These are phyloP conservation scores for Cheilosia pagana DNA, from an alignment of 2,888 invertebrate genomes.

Conservation along the genomic window DNA sequence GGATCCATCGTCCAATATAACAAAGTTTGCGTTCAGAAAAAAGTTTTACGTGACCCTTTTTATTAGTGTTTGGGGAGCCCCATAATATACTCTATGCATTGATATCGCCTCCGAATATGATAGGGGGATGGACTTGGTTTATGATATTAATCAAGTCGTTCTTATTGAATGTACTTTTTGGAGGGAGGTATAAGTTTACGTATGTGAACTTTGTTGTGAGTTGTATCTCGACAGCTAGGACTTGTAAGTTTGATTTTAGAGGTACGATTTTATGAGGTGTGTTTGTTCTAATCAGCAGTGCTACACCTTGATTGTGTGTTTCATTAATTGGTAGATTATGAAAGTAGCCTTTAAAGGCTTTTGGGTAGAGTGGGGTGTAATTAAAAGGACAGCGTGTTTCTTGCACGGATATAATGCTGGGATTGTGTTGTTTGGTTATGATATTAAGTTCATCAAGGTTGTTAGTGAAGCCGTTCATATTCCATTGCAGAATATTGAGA, in stretches of 20 bases:
- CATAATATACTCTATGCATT: conserved; percentile 16
- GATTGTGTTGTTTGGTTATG: conserved; percentile 1
- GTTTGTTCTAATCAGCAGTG: too few relatives aligned
- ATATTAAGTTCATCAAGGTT: background rate
- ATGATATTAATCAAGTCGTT: background rate
- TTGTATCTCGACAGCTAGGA: background rate
- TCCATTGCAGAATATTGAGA: background rate
- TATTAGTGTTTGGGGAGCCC: conserved; percentile 18
- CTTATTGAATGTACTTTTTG: background rate
- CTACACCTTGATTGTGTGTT: too few relatives aligned
- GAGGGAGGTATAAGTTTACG: background rate
- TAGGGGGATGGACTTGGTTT: background rate
- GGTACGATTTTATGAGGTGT: too few relatives aligned
- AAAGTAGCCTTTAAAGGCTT: too few relatives aligned
- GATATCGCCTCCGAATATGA: conserved; percentile 1
- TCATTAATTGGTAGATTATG: too few relatives aligned
- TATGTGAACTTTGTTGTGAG: background rate
- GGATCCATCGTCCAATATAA: conserved; percentile 13
- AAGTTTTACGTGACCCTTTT: conserved; percentile 17
- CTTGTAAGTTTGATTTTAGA: background rate
- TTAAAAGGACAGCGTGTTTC: too few relatives aligned
- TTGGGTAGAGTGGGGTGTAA: too few relatives aligned
- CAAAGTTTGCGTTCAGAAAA: background rate
- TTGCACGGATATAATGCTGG: background rate
- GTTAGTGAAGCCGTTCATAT: background rate